Evolutionary conservation across 2,888 invertebrate species (phyloP), one percentile per base, ranked within the genome.

Genomic region (Hydriomena furcata): DNA sequence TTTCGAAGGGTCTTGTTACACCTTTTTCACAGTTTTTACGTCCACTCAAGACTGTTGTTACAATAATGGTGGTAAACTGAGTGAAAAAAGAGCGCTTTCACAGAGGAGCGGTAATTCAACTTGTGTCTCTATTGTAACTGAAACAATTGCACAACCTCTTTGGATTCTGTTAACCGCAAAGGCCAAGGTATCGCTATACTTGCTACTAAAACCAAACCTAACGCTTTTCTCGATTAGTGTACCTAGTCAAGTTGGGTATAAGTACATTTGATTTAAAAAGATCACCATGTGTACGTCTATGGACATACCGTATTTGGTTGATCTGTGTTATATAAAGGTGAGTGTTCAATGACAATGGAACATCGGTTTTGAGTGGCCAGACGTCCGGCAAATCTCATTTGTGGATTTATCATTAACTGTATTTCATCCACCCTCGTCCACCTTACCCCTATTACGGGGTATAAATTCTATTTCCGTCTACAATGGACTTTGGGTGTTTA

Each of bases 381-480:
- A 76, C 82, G 88, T 83, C 87, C 86, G 74, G 82, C 85, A 88
- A 89, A 90, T 90, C 90, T 89, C 88, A 89, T 90, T 90, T 89
- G 87, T 84, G 88, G 88, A 88, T 86, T 90, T 90, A 88, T 90
- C 88, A 89, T 89, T 88, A 89, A 87, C 87, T 82, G 84, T 82
- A 86, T 89, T 88, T 83, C 84, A 84, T 80, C 77, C 85, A 85
- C 88, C 89, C 89, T 82, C 81, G 73, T 76, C 75, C 74, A 74
- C 68, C 70, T 71, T 73, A 74, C 84, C 83, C 89, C 83, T 85
- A 87, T 90, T 90, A 87, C 76, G 78, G 80, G 78, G 79, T 82
- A 84, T 87, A 87, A 75, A 87, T 84, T 88, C 79, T 85, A 84
- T 89, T 86, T 85, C 88, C 84, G 80, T 66, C 70, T 67, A 77